Evolutionary conservation across 2,888 invertebrate genomes (phyloP).

Genomic region (Diloba caeruleocephala): DNA sequence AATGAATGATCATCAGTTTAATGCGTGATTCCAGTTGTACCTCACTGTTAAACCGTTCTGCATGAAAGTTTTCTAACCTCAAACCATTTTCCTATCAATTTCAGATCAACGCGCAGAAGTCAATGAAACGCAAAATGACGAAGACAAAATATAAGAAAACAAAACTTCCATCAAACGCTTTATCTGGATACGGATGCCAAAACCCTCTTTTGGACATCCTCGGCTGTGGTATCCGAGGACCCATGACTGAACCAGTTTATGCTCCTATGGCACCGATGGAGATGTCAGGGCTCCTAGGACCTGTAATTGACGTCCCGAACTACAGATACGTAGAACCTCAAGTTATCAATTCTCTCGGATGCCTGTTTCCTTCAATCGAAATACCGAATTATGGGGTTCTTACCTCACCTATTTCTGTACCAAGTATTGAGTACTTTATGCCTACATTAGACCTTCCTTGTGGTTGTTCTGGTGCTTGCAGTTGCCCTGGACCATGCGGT

Average conservation of each 20-base stretch:
- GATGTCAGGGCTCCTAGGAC: slow-evolving; percentile 8
- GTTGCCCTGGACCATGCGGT: slow-evolving; percentile 34
- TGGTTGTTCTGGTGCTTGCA: slow-evolving; percentile 19
- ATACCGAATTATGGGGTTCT: slow-evolving; percentile 23
- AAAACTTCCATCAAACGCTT: slow-evolving; percentile 9
- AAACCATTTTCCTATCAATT: slow-evolving; percentile 1
- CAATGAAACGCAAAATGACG: slow-evolving; percentile 29
- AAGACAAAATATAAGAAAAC: slow-evolving; percentile 32
- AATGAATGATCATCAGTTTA: too few species aligned
- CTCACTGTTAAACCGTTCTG: too few species aligned
- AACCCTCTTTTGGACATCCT: slow-evolving; percentile 35
- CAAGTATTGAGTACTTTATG: slow-evolving; percentile 25
- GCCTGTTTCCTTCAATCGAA: slow-evolving; percentile 41
- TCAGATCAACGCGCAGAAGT: slow-evolving; percentile 40
- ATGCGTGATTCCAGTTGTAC: too few species aligned
- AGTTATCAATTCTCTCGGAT: slow-evolving; percentile 39
- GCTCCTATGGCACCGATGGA: slow-evolving; percentile 20
- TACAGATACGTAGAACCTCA: slow-evolving; percentile 40
- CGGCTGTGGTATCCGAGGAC: slow-evolving; percentile 36
- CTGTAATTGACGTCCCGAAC: slow-evolving; percentile 44
- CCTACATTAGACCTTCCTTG: slow-evolving; percentile 33
- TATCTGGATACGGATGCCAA: slow-evolving; percentile 45
- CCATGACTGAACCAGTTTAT: slow-evolving; percentile 32
- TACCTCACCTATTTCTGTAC: slow-evolving; percentile 15
- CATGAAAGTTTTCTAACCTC: too few species aligned